Percentiles rank a stretch among this genome's conserved stretches.
phyloP scores from a whole-genome alignment of 2,888 invertebrate species.

The Phyto melanocephala region DNA sequence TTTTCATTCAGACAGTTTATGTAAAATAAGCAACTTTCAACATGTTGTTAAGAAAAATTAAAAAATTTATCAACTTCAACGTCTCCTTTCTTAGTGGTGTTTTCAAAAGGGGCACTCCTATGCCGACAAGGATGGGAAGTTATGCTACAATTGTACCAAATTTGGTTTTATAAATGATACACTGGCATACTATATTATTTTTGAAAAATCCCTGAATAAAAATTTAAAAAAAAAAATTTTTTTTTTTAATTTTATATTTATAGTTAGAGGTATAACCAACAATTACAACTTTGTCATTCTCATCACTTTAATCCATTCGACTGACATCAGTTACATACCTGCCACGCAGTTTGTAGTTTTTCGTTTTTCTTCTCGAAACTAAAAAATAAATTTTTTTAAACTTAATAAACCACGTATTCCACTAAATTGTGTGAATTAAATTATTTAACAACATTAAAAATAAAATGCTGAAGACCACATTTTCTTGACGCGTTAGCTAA shows the following conservation, averaged over 20 bases:
- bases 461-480: conserved; percentile 21
- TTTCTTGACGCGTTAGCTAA: conserved; percentile 43
- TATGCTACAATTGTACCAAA: too few species aligned
- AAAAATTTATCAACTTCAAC: too few species aligned
- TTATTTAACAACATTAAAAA: conserved; percentile 35
- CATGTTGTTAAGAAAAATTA: conserved; percentile 11
- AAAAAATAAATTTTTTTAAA: too few species aligned
- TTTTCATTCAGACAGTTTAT: not conserved
- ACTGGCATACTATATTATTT: too few species aligned
- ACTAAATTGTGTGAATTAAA: conserved; percentile 47
- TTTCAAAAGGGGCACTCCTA: too few species aligned
- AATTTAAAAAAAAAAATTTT: too few species aligned
- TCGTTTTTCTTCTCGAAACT: not conserved
- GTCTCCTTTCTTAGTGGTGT: too few species aligned
- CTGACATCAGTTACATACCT: not conserved
- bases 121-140: too few species aligned
- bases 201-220: too few species aligned
- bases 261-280: not conserved
- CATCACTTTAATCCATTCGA: not conserved
- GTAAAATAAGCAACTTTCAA: conserved; percentile 22
- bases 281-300: not conserved
- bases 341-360: conserved; percentile 17
- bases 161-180: too few species aligned
- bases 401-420: too few species aligned
- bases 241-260: too few species aligned